Conservation (phyloP, 2,888 invertebrate species). For the Cactoblastis cactorum region DNA sequence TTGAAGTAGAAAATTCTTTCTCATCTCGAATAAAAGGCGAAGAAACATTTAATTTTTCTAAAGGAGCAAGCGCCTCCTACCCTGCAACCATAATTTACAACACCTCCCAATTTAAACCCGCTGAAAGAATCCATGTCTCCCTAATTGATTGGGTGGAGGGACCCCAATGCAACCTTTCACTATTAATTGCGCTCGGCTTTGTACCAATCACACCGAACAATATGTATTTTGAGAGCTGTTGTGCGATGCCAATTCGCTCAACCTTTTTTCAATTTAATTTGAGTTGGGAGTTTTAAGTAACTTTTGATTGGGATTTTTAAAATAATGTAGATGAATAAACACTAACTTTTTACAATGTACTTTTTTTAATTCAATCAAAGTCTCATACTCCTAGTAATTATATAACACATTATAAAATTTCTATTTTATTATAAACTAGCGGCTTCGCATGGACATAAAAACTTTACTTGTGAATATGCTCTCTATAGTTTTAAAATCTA, state of each 20-base stretch:
- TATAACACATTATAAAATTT: too few relatives aligned
- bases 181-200: slow-evolving; percentile 9
- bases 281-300: background rate
- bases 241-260: too few relatives aligned
- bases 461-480: too few relatives aligned
- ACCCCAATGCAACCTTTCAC: slow-evolving; percentile 35
- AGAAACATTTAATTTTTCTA: slow-evolving; percentile 5
- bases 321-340: too few relatives aligned
- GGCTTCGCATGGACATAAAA: too few relatives aligned
- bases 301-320: too few relatives aligned
- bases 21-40: background rate
- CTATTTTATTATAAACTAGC: too few relatives aligned
- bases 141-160: slow-evolving; percentile 47
- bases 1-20: background rate
- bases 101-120: slow-evolving; percentile 15
- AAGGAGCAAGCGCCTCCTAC: background rate
- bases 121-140: slow-evolving; percentile 30
- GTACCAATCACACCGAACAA: background rate
- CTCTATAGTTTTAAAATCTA: too few relatives aligned
- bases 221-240: background rate
- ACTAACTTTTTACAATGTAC: too few relatives aligned
- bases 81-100: slow-evolving; percentile 4
- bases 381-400: too few relatives aligned
- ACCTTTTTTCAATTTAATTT: background rate
- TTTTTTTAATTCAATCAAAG: too few relatives aligned